Evolutionary conservation across 2,888 invertebrate species (phyloP), one percentile per base, ranked within the genome.

Genomic region (Drosophila greeni): DNA sequence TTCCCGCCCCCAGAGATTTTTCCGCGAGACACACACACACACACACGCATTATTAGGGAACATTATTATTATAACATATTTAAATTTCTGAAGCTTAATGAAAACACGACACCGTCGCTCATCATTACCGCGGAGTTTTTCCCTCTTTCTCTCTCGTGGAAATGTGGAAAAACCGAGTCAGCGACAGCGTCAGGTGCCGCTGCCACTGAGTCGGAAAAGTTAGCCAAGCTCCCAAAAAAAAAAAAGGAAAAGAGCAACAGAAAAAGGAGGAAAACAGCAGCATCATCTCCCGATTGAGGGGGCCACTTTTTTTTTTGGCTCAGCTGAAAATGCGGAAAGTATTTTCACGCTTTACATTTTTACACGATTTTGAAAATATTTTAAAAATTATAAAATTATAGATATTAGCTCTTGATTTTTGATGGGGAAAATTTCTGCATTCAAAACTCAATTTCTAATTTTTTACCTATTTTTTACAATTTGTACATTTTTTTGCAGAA

Each of bases 31-130:
- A 18, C 0, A 37, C 18, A 37, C 23, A 40, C 20, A 36, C 42
- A 18, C 6, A 53, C 18, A 48, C 33, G 9, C 33, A 77, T 72
- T 80, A 78, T 81, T 75, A 66, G 68, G 72, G 55, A 56, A 76
- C 73, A 82, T 79, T 82, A 77, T 79, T 82, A 80, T 79, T 79
- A 75, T 72, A 75, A 75, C 75, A 82, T 78, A 79, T 81, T 79
- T 81, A 78, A 72, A 68, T 83, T 68, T 68, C 31, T 43, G 67
- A 36, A 59, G 67, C 74, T 80, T 80, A 82, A 78, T 78, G 77
- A 82, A 82, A 82, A 78, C 78, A 80, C 80, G 82, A 82, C 78
- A 75, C 75, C 78, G 78, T 82, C 78, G 78, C 82, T 78, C 82
- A 80, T 82, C 82, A 82, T 78, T 80, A 78, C 69, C 34, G 40